Conservation (phyloP, 2,113 vertebrate species). For the Cercopithecus mona region DNA sequence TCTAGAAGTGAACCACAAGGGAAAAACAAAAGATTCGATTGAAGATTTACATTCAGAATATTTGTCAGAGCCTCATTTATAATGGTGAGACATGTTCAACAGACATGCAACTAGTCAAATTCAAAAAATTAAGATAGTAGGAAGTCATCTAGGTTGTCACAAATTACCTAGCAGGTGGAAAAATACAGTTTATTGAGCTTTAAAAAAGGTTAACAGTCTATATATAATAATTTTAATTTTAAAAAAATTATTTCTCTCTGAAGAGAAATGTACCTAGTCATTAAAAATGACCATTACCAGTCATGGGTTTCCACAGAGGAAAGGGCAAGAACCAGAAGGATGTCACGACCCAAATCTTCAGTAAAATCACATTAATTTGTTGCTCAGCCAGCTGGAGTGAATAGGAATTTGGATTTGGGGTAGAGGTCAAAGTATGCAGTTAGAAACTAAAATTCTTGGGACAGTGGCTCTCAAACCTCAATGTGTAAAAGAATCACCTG, state of each 20-base stretch:
- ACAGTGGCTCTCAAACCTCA: background rate
- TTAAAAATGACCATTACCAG: background rate
- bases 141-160: background rate
- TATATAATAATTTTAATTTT: background rate
- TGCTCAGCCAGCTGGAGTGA: background rate
- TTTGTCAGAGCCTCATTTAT: background rate
- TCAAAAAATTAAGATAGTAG: conserved; percentile 28
- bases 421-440: background rate
- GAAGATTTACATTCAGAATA: background rate
- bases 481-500: background rate
- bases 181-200: background rate
- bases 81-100: background rate
- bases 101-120: conserved; percentile 3
- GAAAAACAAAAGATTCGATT: background rate
- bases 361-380: background rate
- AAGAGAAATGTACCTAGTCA: background rate
- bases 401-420: background rate
- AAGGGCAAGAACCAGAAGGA: background rate
- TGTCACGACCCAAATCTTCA: background rate
- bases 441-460: background rate
- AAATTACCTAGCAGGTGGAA: background rate
- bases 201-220: background rate
- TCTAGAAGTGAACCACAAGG: conserved; percentile 15
- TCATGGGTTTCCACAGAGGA: background rate
- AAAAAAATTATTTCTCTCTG: background rate